Evolutionary conservation across 2,797 vertebrate species (phyloP).

Genomic region (Argentina silus): DNA sequence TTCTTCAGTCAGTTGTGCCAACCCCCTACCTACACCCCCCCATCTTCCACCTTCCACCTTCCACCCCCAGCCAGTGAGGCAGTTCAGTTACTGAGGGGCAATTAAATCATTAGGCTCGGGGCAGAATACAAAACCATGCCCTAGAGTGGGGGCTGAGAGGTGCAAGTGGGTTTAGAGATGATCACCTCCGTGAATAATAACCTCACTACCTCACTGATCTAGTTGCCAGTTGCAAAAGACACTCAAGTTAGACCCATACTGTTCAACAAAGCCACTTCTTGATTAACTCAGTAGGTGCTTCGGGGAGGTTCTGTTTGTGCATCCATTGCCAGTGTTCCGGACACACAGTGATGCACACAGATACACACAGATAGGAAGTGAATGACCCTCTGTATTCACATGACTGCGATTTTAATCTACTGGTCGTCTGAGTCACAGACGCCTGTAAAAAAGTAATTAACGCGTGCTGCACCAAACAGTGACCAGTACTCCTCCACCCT

Average conservation of each 20-base stretch:
- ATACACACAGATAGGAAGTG: conserved; percentile 18
- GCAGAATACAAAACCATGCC: conserved; percentile 26
- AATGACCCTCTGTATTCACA: conserved; percentile 43
- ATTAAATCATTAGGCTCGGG: conserved; percentile 42
- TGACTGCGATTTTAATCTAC: conserved; percentile 45
- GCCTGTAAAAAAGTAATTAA: conserved; percentile 51
- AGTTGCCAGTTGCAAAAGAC: not conserved
- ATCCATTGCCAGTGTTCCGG: no score
- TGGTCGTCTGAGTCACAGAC: conserved; percentile 53
- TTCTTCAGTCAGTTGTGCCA: conserved; percentile 56
- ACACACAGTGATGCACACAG: no score
- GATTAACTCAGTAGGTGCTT: not conserved
- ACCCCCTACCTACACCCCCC: conserved; percentile 7
- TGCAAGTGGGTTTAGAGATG: not conserved
- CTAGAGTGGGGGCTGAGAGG: conserved; percentile 20
- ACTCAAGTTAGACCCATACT: not conserved
- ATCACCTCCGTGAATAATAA: not conserved
- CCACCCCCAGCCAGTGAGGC: conserved; percentile 29
- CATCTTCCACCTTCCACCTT: not conserved
- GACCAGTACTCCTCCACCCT: conserved; percentile 55
- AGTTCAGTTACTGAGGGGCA: conserved; percentile 44
- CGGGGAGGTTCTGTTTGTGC: no score
- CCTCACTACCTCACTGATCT: not conserved
- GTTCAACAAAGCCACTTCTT: not conserved
- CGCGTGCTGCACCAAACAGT: conserved; percentile 52